Evolutionary conservation across 2,797 vertebrate genomes (phyloP).

Genomic region (Falco novaeseelandiae): DNA sequence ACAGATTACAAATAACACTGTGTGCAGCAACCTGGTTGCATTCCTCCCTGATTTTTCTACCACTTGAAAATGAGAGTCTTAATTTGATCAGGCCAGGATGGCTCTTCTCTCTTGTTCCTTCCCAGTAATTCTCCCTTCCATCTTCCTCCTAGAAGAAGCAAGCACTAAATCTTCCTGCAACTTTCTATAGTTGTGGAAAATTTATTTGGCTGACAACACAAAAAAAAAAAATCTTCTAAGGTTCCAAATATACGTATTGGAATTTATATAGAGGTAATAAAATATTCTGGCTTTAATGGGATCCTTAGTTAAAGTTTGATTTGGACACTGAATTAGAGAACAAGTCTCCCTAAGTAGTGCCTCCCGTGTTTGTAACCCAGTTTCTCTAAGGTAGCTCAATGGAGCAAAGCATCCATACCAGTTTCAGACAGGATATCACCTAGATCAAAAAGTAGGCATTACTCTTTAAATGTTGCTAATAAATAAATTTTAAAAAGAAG

Average conservation of each 20-base stretch:
- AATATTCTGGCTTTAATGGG: neutral
- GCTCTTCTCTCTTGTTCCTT: neutral
- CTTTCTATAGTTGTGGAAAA: neutral
- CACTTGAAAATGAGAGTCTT: neutral
- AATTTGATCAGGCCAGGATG: neutral
- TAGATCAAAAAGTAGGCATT: neutral
- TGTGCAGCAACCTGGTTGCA: neutral
- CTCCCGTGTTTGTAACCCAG: neutral
- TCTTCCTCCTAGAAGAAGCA: neutral
- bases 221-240: neutral
- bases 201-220: neutral
- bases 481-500: neutral
- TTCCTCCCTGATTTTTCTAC: neutral
- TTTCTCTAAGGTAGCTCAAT: neutral
- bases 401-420: neutral
- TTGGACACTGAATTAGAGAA: neutral
- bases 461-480: neutral
- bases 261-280: neutral
- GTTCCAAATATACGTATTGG: neutral
- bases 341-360: neutral
- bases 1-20: neutral
- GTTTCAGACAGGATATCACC: neutral
- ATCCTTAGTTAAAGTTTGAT: neutral
- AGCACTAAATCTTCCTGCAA: neutral
- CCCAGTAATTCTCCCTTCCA: neutral